Conservation (phyloP, 2,113 vertebrate genomes). For the Rutilus rutilus region DNA sequence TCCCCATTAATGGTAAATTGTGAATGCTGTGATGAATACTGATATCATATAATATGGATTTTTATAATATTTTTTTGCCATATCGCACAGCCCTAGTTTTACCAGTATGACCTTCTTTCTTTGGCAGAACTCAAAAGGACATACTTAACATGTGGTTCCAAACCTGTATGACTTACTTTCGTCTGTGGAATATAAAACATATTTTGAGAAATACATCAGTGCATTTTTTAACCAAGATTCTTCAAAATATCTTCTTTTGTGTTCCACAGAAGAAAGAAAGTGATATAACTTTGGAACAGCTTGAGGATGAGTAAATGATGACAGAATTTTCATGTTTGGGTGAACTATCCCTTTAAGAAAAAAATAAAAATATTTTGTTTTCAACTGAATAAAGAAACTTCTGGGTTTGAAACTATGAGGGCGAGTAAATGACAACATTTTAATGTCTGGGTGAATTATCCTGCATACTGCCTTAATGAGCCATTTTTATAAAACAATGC, state of each 20-base stretch:
- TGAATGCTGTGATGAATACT: no score
- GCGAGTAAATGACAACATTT: not conserved
- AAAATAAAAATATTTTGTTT: not conserved
- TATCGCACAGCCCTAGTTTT: no score
- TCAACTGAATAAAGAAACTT: not conserved
- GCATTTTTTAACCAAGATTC: no score
- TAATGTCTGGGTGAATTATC: not conserved
- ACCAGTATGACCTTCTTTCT: not conserved
- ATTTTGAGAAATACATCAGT: no score
- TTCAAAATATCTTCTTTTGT: not conserved
- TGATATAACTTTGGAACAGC: not conserved
- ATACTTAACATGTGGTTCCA: not conserved
- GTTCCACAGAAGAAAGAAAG: not conserved
- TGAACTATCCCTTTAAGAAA: not conserved
- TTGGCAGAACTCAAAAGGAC: not conserved
- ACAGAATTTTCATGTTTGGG: not conserved
- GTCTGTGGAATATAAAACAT: not conserved
- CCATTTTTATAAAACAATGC: not conserved
- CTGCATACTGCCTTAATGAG: not conserved
- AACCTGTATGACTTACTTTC: not conserved
- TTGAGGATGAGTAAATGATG: not conserved
- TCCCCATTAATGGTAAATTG: no score
- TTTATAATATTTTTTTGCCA: no score
- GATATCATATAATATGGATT: no score
- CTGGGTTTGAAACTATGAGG: not conserved